Conservation (phyloP, 2,113 vertebrate species). For the Sebastes fasciatus region DNA sequence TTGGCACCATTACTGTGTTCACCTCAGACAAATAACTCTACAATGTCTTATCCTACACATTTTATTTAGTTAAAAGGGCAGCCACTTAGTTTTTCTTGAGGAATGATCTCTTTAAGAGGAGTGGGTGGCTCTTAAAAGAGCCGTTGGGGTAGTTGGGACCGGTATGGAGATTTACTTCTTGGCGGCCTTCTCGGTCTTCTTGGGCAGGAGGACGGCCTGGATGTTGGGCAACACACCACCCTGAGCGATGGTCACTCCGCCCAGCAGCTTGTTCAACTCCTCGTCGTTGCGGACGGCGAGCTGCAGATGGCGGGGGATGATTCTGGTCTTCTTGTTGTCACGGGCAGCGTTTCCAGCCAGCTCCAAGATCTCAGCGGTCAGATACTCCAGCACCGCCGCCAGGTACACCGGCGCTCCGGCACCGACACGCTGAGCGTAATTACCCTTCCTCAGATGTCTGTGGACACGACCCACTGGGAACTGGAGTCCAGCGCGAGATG, state of each 20-base stretch:
- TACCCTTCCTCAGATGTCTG: constrained; percentile 46
- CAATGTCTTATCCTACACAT: too few species aligned
- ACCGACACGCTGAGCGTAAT: constrained; percentile 20
- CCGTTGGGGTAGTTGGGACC: background rate
- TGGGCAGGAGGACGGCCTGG: constrained; percentile 50
- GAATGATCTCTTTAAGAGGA: accelerated
- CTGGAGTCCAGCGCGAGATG: constrained; percentile 30
- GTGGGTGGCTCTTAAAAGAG: constrained; percentile 55
- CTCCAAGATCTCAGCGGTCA: constrained; percentile 46
- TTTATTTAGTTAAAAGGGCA: too few species aligned
- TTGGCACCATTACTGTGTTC: too few species aligned
- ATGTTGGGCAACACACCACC: constrained; percentile 55
- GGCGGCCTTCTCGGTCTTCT: constrained; percentile 36
- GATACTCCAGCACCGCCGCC: constrained; percentile 19
- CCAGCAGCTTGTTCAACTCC: constrained; percentile 53
- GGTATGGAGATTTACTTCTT: background rate
- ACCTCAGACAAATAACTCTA: too few species aligned
- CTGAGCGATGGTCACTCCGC: constrained; percentile 50
- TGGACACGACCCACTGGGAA: constrained; percentile 54
- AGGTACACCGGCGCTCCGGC: constrained; percentile 36
- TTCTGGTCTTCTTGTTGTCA: constrained; percentile 46
- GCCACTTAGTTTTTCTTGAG: too few species aligned
- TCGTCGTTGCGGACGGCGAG: constrained; percentile 54
- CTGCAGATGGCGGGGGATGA: constrained; percentile 45
- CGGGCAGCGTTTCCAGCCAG: constrained; percentile 38